Evolutionary conservation across 2,113 vertebrate species (phyloP).

Genomic region (Brachyhypopomus gauderio): DNA sequence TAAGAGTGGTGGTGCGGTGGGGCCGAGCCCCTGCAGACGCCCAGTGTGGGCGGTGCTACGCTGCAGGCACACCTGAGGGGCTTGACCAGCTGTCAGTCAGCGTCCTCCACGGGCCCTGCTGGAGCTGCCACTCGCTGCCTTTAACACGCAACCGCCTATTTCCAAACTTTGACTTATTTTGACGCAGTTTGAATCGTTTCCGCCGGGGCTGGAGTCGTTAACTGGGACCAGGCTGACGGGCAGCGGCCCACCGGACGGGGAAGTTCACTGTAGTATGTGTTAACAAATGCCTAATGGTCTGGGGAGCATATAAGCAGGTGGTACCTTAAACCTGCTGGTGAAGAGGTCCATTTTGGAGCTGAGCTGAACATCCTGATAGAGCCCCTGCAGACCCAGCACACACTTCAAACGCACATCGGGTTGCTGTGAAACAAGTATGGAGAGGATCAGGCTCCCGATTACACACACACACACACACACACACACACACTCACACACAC

Average conservation of each 20-base stretch:
- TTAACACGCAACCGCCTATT: neutral
- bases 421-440: slow-evolving; percentile 68
- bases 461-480: too few species aligned
- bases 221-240: slow-evolving; percentile 24
- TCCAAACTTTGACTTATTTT: slow-evolving; percentile 11
- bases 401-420: slow-evolving; percentile 88
- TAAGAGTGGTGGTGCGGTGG: slow-evolving; percentile 26
- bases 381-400: slow-evolving; percentile 79
- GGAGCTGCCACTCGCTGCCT: neutral
- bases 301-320: neutral
- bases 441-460: neutral
- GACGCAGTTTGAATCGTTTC: neutral
- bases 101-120: slow-evolving; percentile 24
- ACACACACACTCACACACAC: too few species aligned
- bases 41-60: slow-evolving; percentile 30
- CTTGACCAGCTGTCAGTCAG: slow-evolving; percentile 46
- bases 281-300: neutral
- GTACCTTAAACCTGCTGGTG: slow-evolving; percentile 88
- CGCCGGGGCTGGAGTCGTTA: neutral
- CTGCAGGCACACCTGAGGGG: slow-evolving; percentile 52
- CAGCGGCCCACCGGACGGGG: neutral
- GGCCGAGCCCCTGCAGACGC: slow-evolving; percentile 22
- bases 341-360: slow-evolving; percentile 87
- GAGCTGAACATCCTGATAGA: slow-evolving; percentile 79
- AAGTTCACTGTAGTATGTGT: neutral